A percentile compares a stretch with the other conserved stretches of the same genome.
Evolutionary conservation across 2,888 invertebrate species (phyloP).

Genomic region (Eumerus sabulonum): DNA sequence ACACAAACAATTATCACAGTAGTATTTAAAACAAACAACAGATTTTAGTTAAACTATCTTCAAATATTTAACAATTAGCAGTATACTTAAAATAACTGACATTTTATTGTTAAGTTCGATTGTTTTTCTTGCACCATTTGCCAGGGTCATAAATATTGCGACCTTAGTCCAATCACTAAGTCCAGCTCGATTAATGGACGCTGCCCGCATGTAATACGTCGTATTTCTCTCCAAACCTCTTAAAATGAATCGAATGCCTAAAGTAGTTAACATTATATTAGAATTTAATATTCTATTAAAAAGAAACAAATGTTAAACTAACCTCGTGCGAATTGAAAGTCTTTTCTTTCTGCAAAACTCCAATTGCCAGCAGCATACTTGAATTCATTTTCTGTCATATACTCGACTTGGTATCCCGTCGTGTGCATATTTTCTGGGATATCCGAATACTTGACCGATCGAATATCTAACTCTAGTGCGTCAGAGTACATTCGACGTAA

Average conservation of each 20-base stretch:
- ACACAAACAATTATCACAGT: conserved; percentile 46
- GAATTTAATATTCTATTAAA: neutral
- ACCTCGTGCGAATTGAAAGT: conserved; percentile 78
- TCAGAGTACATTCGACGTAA: conserved; percentile 76
- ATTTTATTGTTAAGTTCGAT: conserved; percentile 48
- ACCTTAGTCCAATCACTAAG: conserved; percentile 79
- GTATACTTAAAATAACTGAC: conserved; percentile 55
- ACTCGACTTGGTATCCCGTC: conserved; percentile 77
- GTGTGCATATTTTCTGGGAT: conserved; percentile 77
- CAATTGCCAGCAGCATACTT: conserved; percentile 77
- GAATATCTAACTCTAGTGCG: conserved; percentile 78
- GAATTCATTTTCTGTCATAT: conserved; percentile 76
- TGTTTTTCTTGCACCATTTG: conserved; percentile 68
- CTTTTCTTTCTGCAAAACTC: conserved; percentile 76
- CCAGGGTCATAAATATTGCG: conserved; percentile 75
- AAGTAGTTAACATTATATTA: neutral
- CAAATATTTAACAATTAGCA: conserved; percentile 42
- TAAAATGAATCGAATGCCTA: conserved; percentile 80
- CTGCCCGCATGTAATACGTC: conserved; percentile 80
- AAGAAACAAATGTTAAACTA: conserved; percentile 55
- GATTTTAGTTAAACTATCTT: neutral
- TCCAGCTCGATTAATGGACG: conserved; percentile 81
- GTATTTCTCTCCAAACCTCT: conserved; percentile 79
- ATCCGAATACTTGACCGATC: conserved; percentile 74
- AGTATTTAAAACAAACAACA: conserved; percentile 26